phyloP scores from a whole-genome alignment of 2,797 vertebrate genomes.

The Picus viridis region DNA sequence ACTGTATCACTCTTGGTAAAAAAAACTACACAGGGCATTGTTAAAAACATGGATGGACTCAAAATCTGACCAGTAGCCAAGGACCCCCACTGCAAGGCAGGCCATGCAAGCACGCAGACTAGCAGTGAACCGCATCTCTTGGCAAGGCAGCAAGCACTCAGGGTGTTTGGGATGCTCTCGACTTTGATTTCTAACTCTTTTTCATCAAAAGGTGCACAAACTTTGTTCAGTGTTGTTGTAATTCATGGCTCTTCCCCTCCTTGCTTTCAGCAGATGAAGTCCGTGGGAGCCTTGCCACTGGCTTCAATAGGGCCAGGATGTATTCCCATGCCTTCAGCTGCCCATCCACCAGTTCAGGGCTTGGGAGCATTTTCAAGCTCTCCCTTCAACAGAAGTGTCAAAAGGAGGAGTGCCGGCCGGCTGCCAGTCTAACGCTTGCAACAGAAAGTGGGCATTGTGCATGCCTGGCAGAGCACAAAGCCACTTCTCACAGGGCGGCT shows the following conservation, averaged over 20 bases:
- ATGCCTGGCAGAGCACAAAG: slow-evolving; percentile 51
- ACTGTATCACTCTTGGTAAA: background rate
- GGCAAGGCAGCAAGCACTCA: background rate
- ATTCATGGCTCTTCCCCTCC: slow-evolving; percentile 26
- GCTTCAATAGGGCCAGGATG: slow-evolving; percentile 55
- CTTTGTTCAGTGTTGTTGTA: background rate
- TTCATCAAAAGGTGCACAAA: background rate
- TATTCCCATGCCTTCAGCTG: slow-evolving; percentile 66
- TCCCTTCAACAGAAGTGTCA: background rate
- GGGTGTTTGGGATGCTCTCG: background rate
- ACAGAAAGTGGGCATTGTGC: slow-evolving; percentile 45
- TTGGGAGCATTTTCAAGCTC: slow-evolving; percentile 48
- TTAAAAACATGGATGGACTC: background rate
- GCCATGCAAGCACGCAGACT: background rate
- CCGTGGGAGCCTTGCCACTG: background rate
- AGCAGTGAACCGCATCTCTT: background rate
- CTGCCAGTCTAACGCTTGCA: slow-evolving; percentile 2
- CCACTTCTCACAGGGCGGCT: slow-evolving; percentile 27
- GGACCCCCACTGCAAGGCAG: background rate
- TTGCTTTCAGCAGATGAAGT: background rate
- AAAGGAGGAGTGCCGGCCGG: background rate
- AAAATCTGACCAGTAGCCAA: background rate
- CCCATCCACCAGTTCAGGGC: slow-evolving; percentile 9
- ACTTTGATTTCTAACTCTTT: slow-evolving; percentile 40
- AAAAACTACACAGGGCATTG: background rate